Conservation (phyloP, 2,113 vertebrate genomes). For the Carassius carassius region DNA sequence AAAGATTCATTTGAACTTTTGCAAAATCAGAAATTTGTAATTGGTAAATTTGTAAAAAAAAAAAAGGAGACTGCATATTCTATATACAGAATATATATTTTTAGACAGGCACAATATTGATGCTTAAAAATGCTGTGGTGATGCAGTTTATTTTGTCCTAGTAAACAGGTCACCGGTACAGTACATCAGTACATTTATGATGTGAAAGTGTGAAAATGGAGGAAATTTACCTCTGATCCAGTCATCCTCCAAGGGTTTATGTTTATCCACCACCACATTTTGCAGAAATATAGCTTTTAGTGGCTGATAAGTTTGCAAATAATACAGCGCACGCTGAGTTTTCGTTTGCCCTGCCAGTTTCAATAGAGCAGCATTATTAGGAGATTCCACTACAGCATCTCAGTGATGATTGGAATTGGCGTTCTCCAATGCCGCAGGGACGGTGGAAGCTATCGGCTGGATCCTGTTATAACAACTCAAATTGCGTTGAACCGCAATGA, state of each 20-base stretch:
- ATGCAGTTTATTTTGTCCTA: neutral
- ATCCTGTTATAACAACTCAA: conserved; percentile 31
- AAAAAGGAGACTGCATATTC: neutral
- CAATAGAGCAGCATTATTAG: conserved; percentile 28
- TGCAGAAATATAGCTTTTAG: conserved; percentile 18
- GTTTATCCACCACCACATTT: conserved; percentile 10
- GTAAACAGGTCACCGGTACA: neutral
- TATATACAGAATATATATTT: too few species aligned
- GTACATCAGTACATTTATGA: neutral
- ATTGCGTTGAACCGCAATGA: conserved; percentile 26
- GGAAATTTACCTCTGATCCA: conserved; percentile 3
- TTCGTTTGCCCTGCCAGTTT: conserved; percentile 35
- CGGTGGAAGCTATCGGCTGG: conserved; percentile 5
- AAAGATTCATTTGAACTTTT: neutral
- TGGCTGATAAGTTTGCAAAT: conserved; percentile 12
- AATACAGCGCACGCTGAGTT: neutral
- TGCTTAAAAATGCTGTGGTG: neutral
- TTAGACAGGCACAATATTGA: neutral
- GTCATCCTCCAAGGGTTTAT: conserved; percentile 16
- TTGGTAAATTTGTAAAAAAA: too few species aligned
- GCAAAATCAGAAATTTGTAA: neutral
- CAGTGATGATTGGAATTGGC: conserved; percentile 13
- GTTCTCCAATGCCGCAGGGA: conserved; percentile 25
- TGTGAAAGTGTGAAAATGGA: neutral
- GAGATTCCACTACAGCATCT: conserved; percentile 8